phyloP scores from a whole-genome alignment of 2,113 vertebrate species.

The Peucedramus taeniatus region DNA sequence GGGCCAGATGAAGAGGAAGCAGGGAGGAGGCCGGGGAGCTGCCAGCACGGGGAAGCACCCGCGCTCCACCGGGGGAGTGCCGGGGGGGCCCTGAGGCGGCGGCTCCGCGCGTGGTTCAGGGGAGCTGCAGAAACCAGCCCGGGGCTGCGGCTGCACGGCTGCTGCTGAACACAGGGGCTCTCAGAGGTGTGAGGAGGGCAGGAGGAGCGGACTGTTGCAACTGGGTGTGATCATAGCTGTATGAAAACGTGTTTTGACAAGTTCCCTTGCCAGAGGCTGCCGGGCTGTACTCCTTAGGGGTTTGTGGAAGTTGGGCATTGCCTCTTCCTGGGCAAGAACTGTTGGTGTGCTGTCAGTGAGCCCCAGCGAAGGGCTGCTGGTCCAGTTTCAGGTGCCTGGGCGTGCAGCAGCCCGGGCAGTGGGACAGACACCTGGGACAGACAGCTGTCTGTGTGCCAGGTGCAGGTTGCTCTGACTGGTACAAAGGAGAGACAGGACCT shows the following conservation, averaged over 20 bases:
- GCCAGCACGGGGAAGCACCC: constrained; percentile 33
- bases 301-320: fast-evolving
- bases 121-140: background rate
- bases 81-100: background rate
- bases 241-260: background rate
- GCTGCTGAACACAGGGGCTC: background rate
- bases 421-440: too few relatives aligned
- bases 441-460: fast-evolving
- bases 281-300: background rate
- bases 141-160: background rate
- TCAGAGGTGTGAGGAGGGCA: background rate
- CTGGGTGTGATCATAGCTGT: background rate
- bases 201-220: background rate
- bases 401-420: fast-evolving
- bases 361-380: fast-evolving
- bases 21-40: constrained; percentile 66
- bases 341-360: background rate
- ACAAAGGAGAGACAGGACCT: fast-evolving
- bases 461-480: background rate
- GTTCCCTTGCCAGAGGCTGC: background rate
- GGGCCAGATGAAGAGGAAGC: constrained; percentile 63
- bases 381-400: fast-evolving
- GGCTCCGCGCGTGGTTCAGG: fast-evolving
- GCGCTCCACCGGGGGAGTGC: background rate
- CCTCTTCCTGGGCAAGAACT: background rate